phyloP scores from a whole-genome alignment of 2,797 vertebrate species.

The Tenualosa ilisha region DNA sequence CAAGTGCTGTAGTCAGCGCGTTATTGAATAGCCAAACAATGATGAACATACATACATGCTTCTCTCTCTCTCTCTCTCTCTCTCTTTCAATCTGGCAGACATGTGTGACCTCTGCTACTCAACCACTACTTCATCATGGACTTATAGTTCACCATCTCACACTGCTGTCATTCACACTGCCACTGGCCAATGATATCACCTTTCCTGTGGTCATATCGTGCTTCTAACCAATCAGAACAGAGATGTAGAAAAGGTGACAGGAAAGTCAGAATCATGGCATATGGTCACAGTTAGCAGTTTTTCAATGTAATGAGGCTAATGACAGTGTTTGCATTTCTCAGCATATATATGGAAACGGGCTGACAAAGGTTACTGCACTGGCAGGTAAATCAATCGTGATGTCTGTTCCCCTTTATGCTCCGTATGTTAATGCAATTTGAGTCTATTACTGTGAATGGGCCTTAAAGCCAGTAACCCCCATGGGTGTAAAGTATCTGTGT shows the following conservation, averaged over 20 bases:
- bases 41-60: no score
- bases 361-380: slow-evolving; percentile 2
- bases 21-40: background rate
- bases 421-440: slow-evolving; percentile 8
- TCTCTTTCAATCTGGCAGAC: background rate
- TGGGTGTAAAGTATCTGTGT: slow-evolving; percentile 23
- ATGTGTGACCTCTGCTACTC: background rate
- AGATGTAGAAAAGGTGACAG: background rate
- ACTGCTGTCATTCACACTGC: background rate
- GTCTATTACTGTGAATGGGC: background rate
- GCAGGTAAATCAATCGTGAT: background rate
- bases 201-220: background rate
- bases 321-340: background rate
- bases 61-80: slow-evolving; percentile 4
- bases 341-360: background rate
- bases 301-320: background rate
- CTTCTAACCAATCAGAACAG: background rate
- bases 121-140: background rate
- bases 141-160: background rate
- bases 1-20: background rate
- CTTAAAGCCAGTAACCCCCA: background rate
- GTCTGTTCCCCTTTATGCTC: background rate
- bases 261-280: background rate
- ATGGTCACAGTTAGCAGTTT: background rate
- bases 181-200: background rate